A percentile compares a stretch with the other conserved stretches of the same genome.
These are phyloP conservation scores for Thereva unica DNA, from an alignment of 2,888 invertebrate species.

Conservation along the genomic window DNA sequence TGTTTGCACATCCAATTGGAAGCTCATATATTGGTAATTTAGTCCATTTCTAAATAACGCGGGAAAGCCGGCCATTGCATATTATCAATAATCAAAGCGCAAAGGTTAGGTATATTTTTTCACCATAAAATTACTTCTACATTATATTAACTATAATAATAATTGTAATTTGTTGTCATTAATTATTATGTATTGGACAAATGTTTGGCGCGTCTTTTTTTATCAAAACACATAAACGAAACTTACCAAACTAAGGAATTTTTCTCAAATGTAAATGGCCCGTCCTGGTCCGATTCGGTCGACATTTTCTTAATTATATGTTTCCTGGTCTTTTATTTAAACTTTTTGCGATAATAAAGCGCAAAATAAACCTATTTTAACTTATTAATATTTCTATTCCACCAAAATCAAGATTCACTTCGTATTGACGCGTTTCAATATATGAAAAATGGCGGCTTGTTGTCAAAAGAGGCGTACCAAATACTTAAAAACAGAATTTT, in stretches of 20 bases:
- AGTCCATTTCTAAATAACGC: constrained; percentile 18
- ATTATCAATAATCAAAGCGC: not conserved
- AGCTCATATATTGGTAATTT: not conserved
- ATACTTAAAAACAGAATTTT: no score
- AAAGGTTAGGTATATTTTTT: constrained; percentile 15
- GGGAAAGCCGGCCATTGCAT: constrained; percentile 31
- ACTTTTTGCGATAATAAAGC: constrained; percentile 20
- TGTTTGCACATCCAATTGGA: not conserved
- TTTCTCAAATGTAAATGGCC: constrained; percentile 16
- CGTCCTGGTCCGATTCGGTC: not conserved
- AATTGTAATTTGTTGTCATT: not conserved
- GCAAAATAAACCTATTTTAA: constrained; percentile 11
- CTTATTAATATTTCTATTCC: constrained; percentile 5
- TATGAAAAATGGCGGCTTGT: constrained; percentile 36
- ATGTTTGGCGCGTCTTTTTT: not conserved
- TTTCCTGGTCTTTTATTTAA: constrained; percentile 3
- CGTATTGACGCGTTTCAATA: constrained; percentile 35
- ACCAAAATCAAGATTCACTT: constrained; percentile 9
- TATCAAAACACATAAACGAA: not conserved
- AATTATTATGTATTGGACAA: not conserved
- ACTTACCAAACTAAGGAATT: constrained; percentile 35
- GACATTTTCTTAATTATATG: constrained; percentile 5
- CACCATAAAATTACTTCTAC: no score
- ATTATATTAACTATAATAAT: not conserved
- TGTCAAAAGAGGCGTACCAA: constrained; percentile 21